Evolutionary conservation across 1,140 invertebrate genomes (phyloP).

Genomic region (Linepithema humile): DNA sequence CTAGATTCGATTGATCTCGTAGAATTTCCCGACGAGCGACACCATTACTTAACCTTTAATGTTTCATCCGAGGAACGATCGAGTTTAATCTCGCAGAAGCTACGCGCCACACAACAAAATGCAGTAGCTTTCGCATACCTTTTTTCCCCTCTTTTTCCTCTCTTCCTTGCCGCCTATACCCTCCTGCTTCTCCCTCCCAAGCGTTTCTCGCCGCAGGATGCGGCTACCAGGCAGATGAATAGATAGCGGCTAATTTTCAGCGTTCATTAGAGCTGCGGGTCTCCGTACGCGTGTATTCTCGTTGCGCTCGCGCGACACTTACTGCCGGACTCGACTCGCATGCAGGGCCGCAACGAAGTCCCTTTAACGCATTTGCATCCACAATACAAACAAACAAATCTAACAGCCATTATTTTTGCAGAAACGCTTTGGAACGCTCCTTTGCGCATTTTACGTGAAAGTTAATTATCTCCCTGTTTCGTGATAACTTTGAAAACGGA

Average conservation of each 20-base stretch:
- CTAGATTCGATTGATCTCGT: constrained; percentile 55
- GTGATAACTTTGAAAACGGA: not conserved
- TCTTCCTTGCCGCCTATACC: constrained; percentile 29
- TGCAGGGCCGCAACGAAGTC: constrained; percentile 31
- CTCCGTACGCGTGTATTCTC: constrained; percentile 63
- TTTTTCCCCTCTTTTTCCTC: constrained; percentile 55
- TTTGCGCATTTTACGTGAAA: not conserved
- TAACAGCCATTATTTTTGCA: not conserved
- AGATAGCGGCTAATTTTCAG: constrained; percentile 80
- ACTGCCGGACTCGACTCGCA: constrained; percentile 55
- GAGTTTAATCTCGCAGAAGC: constrained; percentile 65
- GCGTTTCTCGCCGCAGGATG: constrained; percentile 63
- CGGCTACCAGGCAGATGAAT: constrained; percentile 76
- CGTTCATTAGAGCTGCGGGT: constrained; percentile 77
- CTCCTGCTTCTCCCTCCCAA: constrained; percentile 1
- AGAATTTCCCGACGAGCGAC: constrained; percentile 34
- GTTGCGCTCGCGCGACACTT: constrained; percentile 66
- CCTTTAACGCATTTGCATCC: constrained; percentile 9
- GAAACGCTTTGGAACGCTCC: too few relatives aligned
- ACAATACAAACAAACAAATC: not conserved
- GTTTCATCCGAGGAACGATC: constrained; percentile 55
- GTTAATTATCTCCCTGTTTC: not conserved
- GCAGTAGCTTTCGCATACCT: constrained; percentile 64
- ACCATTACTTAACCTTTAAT: constrained; percentile 54
- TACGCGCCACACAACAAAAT: constrained; percentile 66